These are phyloP conservation scores for Merluccius polli DNA, from an alignment of 2,797 vertebrate genomes.

Conservation along the genomic window DNA sequence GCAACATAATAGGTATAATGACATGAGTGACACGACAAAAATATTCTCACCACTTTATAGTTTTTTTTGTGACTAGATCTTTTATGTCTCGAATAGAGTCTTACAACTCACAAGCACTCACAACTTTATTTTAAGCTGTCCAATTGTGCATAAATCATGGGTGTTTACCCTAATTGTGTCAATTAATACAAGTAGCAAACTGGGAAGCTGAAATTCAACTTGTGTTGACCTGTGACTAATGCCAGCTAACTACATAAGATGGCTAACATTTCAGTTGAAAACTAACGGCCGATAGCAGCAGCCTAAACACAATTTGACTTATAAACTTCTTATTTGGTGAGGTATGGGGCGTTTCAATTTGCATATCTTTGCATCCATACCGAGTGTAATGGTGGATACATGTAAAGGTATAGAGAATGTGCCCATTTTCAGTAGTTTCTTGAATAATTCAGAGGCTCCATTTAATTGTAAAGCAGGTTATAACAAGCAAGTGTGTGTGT, in stretches of 20 bases:
- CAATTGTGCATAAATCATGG: neutral
- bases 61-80: neutral
- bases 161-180: neutral
- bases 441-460: neutral
- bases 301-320: neutral
- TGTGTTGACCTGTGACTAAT: neutral
- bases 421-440: neutral
- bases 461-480: neutral
- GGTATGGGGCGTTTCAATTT: neutral
- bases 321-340: neutral
- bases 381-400: neutral
- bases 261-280: neutral
- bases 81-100: neutral
- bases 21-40: neutral
- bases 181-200: neutral
- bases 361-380: neutral
- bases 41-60: neutral
- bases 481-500: neutral
- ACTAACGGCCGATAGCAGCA: neutral
- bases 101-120: neutral
- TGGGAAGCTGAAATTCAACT: neutral
- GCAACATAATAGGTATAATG: conserved; percentile 2
- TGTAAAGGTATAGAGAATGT: neutral
- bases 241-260: neutral
- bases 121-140: neutral